phyloP scores from a whole-genome alignment of 2,888 invertebrate species.

The Parnassius smintheus region DNA sequence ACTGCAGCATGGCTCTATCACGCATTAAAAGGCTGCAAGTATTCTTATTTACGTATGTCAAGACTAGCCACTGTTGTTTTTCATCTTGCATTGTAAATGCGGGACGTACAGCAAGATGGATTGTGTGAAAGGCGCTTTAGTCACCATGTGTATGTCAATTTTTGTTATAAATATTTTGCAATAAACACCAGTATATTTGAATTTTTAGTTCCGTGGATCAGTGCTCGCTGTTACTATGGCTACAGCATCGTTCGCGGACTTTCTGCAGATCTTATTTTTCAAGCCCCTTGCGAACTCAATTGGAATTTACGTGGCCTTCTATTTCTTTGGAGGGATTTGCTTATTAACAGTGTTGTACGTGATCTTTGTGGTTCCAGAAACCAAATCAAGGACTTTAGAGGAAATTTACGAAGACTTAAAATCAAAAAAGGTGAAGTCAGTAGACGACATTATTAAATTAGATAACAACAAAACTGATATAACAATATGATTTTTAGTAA shows the following conservation, averaged over 20 bases:
- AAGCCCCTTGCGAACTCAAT: constrained; percentile 51
- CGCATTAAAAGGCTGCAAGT: too few species aligned
- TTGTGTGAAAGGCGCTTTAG: too few species aligned
- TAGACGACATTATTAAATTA: background rate
- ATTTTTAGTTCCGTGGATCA: constrained; percentile 67
- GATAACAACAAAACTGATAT: constrained; percentile 15
- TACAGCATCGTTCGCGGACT: constrained; percentile 47
- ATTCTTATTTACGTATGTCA: too few species aligned
- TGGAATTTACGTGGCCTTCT: constrained; percentile 55
- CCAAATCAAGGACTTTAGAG: constrained; percentile 47
- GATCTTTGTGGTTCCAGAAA: constrained; percentile 53
- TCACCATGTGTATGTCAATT: too few species aligned
- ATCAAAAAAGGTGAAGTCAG: constrained; percentile 53
- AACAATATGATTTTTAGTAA: background rate
- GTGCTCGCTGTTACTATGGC: constrained; percentile 62
- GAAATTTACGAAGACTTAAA: constrained; percentile 54
- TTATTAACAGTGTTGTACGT: constrained; percentile 47
- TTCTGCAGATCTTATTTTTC: constrained; percentile 62
- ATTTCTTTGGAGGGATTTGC: constrained; percentile 53
- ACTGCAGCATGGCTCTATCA: too few species aligned
- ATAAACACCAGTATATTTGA: too few species aligned
- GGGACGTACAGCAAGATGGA: too few species aligned
- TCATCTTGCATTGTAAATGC: too few species aligned
- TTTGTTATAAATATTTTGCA: too few species aligned
- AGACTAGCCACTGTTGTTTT: too few species aligned